phyloP scores from a whole-genome alignment of 2,888 invertebrate genomes.

The Trissoscelio sp. region DNA sequence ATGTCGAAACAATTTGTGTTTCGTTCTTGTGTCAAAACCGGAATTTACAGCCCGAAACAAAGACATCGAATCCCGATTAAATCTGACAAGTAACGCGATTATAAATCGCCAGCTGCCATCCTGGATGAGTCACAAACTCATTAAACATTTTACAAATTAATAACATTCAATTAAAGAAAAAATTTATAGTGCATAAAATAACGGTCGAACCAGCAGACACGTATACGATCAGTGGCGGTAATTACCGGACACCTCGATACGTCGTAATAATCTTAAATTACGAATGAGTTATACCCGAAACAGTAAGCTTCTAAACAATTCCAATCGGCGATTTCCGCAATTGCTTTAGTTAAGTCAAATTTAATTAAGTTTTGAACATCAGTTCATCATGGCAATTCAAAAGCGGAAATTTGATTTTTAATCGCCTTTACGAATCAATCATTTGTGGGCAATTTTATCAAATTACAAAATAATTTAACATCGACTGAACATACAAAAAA shows the following conservation, averaged over 20 bases:
- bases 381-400: too few species aligned
- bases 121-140: not conserved
- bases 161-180: slow-evolving; percentile 22
- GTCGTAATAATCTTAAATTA: slow-evolving; percentile 16
- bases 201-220: not conserved
- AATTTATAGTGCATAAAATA: slow-evolving; percentile 27
- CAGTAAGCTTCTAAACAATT: too few species aligned
- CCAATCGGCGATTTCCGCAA: too few species aligned
- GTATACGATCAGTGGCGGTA: not conserved
- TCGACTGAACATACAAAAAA: too few species aligned
- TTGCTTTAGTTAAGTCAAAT: too few species aligned
- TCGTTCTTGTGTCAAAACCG: slow-evolving; percentile 3
- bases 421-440: too few species aligned
- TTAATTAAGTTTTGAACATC: too few species aligned
- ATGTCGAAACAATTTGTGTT: slow-evolving; percentile 1
- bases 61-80: not conserved
- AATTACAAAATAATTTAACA: too few species aligned
- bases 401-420: too few species aligned
- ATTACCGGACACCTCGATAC: slow-evolving; percentile 10
- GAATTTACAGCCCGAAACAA: slow-evolving; percentile 20
- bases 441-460: too few species aligned
- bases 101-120: not conserved
- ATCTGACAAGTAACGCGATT: slow-evolving; percentile 10
- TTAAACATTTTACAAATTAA: slow-evolving; percentile 26
- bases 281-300: not conserved